Conservation (phyloP, 2,113 vertebrate species). For the Pelecanus crispus region DNA sequence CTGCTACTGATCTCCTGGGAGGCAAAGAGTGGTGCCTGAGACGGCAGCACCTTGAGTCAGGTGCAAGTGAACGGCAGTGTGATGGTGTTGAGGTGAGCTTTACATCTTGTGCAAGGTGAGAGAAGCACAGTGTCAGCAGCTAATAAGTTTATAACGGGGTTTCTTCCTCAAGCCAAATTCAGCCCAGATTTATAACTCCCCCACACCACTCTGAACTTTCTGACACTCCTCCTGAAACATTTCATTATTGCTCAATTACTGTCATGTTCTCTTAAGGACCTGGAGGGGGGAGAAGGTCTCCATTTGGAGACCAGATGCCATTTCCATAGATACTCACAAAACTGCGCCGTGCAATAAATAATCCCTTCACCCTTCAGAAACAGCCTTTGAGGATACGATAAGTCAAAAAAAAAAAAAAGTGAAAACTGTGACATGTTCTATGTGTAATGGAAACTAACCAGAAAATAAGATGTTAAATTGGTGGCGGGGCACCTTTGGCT, state of each 20-base stretch:
- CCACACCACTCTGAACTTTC: slow-evolving; percentile 1
- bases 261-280: slow-evolving; percentile 45
- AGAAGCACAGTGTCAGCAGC: slow-evolving; percentile 21
- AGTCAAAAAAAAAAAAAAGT: not conserved
- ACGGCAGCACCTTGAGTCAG: not conserved
- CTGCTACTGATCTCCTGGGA: not conserved
- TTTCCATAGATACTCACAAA: slow-evolving; percentile 5
- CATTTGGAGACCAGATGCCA: slow-evolving; percentile 59
- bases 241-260: slow-evolving; percentile 59
- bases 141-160: not conserved
- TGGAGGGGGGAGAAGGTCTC: not conserved
- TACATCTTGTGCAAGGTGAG: not conserved
- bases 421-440: not conserved
- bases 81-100: not conserved
- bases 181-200: slow-evolving; percentile 38
- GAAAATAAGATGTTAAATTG: not conserved
- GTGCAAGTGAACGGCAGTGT: not conserved
- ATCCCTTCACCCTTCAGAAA: not conserved
- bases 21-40: not conserved
- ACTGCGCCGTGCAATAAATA: not conserved
- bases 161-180: slow-evolving; percentile 21
- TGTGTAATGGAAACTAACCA: slow-evolving; percentile 29
- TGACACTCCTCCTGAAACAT: slow-evolving; percentile 40
- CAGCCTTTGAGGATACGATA: slow-evolving; percentile 13
- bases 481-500: not conserved